Base-by-base conservation (phyloP, 2,797 vertebrate genomes). In the Enteromius paludinosus region DNA sequence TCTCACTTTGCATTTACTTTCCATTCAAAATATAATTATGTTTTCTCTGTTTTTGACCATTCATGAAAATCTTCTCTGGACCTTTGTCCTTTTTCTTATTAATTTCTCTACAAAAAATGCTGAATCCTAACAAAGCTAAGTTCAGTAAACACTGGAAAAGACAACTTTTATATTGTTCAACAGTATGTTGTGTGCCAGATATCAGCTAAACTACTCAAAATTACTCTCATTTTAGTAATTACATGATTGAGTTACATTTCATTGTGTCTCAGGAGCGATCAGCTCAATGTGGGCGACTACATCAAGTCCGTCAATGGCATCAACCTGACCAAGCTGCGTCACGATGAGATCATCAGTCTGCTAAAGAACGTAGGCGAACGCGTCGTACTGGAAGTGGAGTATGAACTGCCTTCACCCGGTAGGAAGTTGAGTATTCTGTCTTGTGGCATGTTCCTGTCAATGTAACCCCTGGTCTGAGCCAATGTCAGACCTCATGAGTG, bases 271-370 rank as follows among this genome's bases (percentile, higher is more conserved):
- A 99, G 98, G 92, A 99, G 98, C 5, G 98, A 99, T 91, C 97
- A 99, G 91, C 93, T 99, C 49, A 98, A 97, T 0, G 95, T 99
- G 0, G 98, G 98, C 0, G 98, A 99, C 92, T 98, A 97, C 91
- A 99, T 99, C 87, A 98, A 97, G 88, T 97, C 98, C 0, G 98
- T 99, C 89, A 99, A 99, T 0, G 98, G 98, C 88, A 99, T 99
- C 87, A 98, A 96, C 91, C 89, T 99, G 92, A 96, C 97, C 86
- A 96, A 97, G 92, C 94, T 99, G 82, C 94, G 97, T 25, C 98
- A 99, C 0, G 98, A 99, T 0, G 98, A 99, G 93, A 99, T 99
- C 89, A 98, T 99, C 89, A 97, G 97, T 84, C 90, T 99, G 74
- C 89, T 99, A 90, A 99, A 97, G 92, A 99, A 99, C 0, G 97